These are phyloP conservation scores for Leptura quadrifasciata DNA, from an alignment of 2,888 invertebrate species.

Conservation along the genomic window DNA sequence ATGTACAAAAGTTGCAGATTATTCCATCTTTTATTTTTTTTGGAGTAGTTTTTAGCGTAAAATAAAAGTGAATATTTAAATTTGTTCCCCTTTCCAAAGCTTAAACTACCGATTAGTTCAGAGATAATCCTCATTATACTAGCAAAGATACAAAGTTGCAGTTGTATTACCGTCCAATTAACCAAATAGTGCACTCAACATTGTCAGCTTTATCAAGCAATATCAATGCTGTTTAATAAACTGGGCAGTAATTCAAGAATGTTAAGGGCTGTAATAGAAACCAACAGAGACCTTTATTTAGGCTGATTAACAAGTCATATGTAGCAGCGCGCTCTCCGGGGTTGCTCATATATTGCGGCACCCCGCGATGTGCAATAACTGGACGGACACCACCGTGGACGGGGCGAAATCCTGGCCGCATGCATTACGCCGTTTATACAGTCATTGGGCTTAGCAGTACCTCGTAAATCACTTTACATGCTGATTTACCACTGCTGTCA, in stretches of 20 bases:
- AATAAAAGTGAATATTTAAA: no score
- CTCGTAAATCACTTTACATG: constrained; percentile 63
- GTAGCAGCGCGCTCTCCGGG: constrained; percentile 59
- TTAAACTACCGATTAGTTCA: background rate
- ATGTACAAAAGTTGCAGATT: no score
- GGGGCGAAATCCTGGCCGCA: constrained; percentile 55
- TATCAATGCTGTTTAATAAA: constrained; percentile 46
- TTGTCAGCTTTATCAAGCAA: background rate
- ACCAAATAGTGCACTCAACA: background rate
- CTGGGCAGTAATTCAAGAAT: constrained; percentile 52
- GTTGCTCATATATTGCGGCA: constrained; percentile 64
- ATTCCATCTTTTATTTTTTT: no score
- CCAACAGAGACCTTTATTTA: constrained; percentile 56
- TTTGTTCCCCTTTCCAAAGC: background rate
- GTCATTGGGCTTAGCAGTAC: constrained; percentile 57
- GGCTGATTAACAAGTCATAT: constrained; percentile 67
- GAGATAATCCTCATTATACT: background rate
- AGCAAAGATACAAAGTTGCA: background rate
- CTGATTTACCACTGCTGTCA: constrained; percentile 57
- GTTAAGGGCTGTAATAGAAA: constrained; percentile 49
- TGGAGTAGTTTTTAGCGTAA: no score
- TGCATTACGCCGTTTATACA: constrained; percentile 60
- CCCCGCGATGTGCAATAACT: constrained; percentile 63
- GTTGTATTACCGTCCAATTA: background rate
- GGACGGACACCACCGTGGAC: constrained; percentile 52